Conservation (phyloP, 2,113 vertebrate species). For the Tylochromis polylepis region DNA sequence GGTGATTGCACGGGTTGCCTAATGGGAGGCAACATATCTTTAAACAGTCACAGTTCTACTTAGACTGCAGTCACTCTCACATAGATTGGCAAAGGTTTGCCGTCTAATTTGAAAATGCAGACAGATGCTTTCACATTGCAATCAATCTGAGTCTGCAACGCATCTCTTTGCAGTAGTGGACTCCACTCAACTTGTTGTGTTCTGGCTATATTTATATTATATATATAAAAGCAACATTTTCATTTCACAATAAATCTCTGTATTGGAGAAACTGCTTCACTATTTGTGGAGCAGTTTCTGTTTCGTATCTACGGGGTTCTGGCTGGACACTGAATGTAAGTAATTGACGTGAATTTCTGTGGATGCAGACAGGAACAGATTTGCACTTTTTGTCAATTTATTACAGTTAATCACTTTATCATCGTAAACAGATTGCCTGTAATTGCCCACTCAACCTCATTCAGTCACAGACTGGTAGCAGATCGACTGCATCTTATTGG, state of each 20-base stretch:
- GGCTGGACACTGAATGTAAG: neutral
- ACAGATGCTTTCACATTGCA: neutral
- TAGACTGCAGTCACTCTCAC: neutral
- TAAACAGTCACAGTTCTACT: neutral
- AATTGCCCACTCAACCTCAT: neutral
- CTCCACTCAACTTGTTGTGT: neutral
- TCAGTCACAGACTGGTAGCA: neutral
- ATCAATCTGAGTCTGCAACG: neutral
- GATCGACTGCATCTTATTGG: neutral
- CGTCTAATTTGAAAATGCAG: neutral
- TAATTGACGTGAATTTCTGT: neutral
- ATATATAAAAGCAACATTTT: neutral
- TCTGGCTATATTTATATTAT: neutral
- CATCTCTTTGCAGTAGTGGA: neutral
- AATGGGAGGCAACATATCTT: neutral
- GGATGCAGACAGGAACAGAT: neutral
- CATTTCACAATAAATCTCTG: accelerated
- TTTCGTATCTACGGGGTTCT: accelerated
- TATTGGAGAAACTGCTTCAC: neutral
- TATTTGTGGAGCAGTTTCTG: neutral
- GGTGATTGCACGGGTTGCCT: neutral
- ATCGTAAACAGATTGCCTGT: neutral
- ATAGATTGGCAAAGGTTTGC: neutral
- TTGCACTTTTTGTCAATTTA: neutral
- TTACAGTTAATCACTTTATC: neutral